phyloP scores from a whole-genome alignment of 2,113 vertebrate genomes.

The Oxyruncus cristatus region DNA sequence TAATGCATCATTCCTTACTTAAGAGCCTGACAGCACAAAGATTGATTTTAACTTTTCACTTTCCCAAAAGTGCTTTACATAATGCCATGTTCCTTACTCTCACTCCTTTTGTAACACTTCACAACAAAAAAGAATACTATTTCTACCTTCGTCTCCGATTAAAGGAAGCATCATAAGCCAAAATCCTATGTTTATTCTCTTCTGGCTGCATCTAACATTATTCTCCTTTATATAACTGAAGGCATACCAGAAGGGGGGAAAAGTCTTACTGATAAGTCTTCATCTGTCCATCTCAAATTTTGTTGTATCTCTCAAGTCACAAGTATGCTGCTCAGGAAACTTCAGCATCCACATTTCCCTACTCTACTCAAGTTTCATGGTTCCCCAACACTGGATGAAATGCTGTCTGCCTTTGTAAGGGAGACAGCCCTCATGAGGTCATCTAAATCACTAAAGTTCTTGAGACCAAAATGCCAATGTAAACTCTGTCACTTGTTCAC shows the following conservation, averaged over 20 bases:
- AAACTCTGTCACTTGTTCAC: background rate
- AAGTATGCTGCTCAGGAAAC: background rate
- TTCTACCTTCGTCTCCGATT: background rate
- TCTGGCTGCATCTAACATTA: background rate
- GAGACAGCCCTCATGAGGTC: background rate
- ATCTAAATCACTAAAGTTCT: background rate
- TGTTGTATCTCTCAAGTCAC: background rate
- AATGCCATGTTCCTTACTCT: background rate
- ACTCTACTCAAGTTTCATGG: background rate
- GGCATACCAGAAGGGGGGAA: background rate
- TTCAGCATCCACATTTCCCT: background rate
- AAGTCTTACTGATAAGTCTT: background rate
- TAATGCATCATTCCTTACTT: slow-evolving; percentile 54
- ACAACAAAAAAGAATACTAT: background rate
- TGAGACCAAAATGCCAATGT: rapidly evolving
- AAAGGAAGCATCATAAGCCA: background rate
- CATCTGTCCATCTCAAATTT: background rate
- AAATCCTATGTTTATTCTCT: background rate
- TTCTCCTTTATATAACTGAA: background rate
- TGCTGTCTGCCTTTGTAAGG: background rate
- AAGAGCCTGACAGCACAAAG: slow-evolving; percentile 4
- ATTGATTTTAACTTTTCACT: slow-evolving; percentile 36
- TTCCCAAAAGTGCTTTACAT: background rate
- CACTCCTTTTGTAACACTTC: background rate
- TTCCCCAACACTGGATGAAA: background rate